These are phyloP conservation scores for Rhopalosiphum maidis DNA, from an alignment of 1,140 invertebrate genomes.

Conservation along the genomic window DNA sequence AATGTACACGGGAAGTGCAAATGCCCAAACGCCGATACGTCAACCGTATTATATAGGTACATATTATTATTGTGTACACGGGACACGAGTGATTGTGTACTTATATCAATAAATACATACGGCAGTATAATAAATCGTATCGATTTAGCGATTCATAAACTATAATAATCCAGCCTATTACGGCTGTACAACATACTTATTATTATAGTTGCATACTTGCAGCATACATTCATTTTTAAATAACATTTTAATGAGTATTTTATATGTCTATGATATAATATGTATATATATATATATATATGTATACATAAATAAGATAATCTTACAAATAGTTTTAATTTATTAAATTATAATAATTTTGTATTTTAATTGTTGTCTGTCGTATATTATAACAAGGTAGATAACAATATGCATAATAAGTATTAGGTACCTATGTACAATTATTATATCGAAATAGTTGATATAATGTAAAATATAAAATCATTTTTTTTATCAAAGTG, in stretches of 20 bases:
- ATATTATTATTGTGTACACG: not conserved
- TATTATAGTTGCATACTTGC: no score
- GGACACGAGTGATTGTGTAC: not conserved
- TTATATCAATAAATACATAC: not conserved
- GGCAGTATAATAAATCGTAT: not conserved
- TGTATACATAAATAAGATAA: not conserved
- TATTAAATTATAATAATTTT: not conserved
- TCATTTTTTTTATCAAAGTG: not conserved
- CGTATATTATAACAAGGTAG: no score
- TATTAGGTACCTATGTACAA: not conserved
- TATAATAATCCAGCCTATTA: not conserved
- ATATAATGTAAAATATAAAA: not conserved
- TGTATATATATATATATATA: no score
- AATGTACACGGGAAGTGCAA: not conserved
- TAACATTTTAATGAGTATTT: not conserved
- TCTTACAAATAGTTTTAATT: not conserved
- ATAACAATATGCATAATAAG: not conserved
- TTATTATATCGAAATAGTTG: not conserved
- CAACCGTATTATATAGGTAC: no score
- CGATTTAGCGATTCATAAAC: not conserved
- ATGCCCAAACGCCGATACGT: not conserved
- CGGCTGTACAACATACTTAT: no score
- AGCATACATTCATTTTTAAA: not conserved
- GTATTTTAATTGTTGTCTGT: not conserved
- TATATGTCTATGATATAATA: not conserved